phyloP scores from a whole-genome alignment of 2,113 vertebrate genomes.

The Numida meleagris region DNA sequence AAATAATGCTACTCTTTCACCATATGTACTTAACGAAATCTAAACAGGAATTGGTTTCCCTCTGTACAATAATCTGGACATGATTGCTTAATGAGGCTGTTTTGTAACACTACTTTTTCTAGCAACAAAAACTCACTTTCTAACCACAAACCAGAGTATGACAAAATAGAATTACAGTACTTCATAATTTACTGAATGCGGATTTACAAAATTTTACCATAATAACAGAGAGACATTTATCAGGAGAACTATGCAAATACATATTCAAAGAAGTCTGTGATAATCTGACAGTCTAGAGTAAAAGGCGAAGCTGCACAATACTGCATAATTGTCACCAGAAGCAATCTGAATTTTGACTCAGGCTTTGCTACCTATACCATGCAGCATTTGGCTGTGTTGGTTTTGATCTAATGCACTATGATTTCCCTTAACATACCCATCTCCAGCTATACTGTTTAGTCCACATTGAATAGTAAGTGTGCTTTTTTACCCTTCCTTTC shows the following conservation, averaged over 20 bases:
- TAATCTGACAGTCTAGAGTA: neutral
- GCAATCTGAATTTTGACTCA: neutral
- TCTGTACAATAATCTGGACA: neutral
- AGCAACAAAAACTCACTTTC: neutral
- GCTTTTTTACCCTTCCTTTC: neutral
- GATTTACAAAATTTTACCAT: neutral
- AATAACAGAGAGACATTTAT: neutral
- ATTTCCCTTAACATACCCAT: neutral
- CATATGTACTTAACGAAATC: neutral
- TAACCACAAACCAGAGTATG: slow-evolving; percentile 8
- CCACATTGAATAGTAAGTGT: too few relatives aligned
- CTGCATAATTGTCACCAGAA: neutral
- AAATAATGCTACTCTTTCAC: neutral
- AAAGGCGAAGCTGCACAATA: neutral
- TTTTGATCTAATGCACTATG: neutral
- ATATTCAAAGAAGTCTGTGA: neutral
- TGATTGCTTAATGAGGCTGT: neutral
- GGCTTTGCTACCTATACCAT: neutral
- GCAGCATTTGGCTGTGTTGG: neutral
- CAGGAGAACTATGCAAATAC: neutral
- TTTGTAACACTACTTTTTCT: neutral
- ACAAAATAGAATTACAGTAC: neutral
- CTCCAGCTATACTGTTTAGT: neutral
- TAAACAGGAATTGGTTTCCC: neutral
- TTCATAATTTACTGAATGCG: neutral